Percentiles rank a stretch among this genome's conserved stretches.
These are phyloP conservation scores for Drosophila pandora DNA, from an alignment of 1,140 invertebrate genomes.

Conservation along the genomic window DNA sequence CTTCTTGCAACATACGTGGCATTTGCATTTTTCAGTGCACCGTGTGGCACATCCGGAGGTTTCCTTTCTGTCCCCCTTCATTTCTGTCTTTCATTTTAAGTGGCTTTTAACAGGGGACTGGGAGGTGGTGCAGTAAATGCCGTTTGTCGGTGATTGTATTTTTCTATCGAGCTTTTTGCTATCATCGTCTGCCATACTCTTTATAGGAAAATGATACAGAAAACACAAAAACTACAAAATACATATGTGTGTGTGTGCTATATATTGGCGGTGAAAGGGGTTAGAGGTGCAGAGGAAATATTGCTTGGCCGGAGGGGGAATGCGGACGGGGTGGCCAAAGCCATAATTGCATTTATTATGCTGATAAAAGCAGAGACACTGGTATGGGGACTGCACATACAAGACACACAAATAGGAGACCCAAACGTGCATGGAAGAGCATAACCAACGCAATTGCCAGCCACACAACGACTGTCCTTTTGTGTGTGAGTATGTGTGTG, in stretches of 20 bases:
- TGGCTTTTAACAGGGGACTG: conserved; percentile 52
- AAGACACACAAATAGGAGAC: conserved; percentile 15
- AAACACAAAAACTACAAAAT: conserved; percentile 40
- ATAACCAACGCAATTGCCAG: conserved; percentile 51
- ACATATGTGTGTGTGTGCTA: background rate
- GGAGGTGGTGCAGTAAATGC: conserved; percentile 19
- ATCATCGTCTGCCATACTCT: conserved; percentile 53
- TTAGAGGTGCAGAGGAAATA: conserved; percentile 1
- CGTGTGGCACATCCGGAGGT: background rate
- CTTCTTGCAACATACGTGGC: no score
- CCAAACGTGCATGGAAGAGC: conserved; percentile 15
- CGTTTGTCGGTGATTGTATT: conserved; percentile 62
- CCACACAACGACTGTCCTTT: conserved; percentile 14
- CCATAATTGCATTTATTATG: conserved; percentile 83
- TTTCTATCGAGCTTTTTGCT: conserved; percentile 61
- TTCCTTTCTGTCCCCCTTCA: conserved; percentile 1
- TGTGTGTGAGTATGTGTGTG: conserved; percentile 25
- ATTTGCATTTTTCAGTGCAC: conserved; percentile 7
- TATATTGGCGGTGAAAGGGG: background rate
- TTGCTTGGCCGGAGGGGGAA: conserved; percentile 23
- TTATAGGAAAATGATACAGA: conserved; percentile 65
- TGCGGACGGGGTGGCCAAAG: conserved; percentile 46
- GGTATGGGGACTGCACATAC: conserved; percentile 16
- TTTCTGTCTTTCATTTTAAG: conserved; percentile 48
- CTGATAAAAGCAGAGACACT: conserved; percentile 76